Base-by-base conservation (phyloP, 2,797 vertebrate species). In the Oreortyx pictus region DNA sequence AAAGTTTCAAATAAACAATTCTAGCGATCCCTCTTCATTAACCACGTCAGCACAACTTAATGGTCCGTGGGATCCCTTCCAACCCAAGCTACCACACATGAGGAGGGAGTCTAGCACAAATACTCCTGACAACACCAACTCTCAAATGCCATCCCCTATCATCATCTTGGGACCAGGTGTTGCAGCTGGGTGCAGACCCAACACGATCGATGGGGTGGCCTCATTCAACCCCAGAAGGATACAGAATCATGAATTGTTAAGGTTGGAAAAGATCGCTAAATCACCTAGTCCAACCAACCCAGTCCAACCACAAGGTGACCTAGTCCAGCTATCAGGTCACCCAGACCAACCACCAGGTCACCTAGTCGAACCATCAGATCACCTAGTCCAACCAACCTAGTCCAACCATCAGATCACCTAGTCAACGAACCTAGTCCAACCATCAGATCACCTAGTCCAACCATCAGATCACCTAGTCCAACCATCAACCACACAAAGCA, bases 1-100 rank as follows among this genome's bases (percentile, higher is more conserved):
- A 95, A 82, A 81, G 66, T 82, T 94, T 91, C 87, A 82, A 74
- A 95, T 62, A 71, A 95, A 93, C 79, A 86, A 56, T 93, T 94
- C 81, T 84, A 88, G 92, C 79, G 46, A 88, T 33, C 61, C 44
- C 12, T 92, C 91, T 92, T 93, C 88, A 89, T 92, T 82, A 96
- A 74, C 66, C 39, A 7, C 61, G 66, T 52, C 82, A 31, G 50
- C 2, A 19, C 50, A 52, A 29, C 27, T 52, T 52, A 27, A 52
- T 29, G 50, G 29, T 17, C 50, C 27, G 29, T 31, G 50, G 50
- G 27, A 27, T 9, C 27, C 50, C 27, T 29, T 52, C 50, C 50
- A 49, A 49, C 47, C 47, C 47, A 49, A 49, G 47, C 47, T 11
- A 52, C 64, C 56, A 15, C 31, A 49, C 49, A 19, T 39, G 10